Evolutionary conservation across 2,888 invertebrate genomes (phyloP).

Genomic region (Gari tellinella): DNA sequence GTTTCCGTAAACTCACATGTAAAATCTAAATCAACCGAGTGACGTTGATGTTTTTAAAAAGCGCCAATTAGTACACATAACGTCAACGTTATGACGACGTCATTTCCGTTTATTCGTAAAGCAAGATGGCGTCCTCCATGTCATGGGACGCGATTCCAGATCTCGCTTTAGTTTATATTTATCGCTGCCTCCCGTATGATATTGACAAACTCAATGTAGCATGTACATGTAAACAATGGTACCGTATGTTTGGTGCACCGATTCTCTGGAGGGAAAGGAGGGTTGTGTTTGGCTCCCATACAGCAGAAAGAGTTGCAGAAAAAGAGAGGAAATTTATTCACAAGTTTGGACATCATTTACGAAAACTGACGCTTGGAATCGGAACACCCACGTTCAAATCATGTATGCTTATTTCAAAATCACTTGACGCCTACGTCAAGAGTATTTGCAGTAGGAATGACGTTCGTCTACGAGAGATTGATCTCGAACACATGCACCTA

Average conservation of each 20-base stretch:
- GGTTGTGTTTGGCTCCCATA: slow-evolving; percentile 39
- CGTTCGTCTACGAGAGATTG: slow-evolving; percentile 48
- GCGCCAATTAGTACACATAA: too few species aligned
- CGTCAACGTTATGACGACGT: too few species aligned
- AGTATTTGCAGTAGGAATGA: slow-evolving; percentile 39
- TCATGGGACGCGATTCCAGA: slow-evolving; percentile 67
- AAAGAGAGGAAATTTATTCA: slow-evolving; percentile 57
- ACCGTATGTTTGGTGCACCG: slow-evolving; percentile 59
- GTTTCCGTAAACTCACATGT: too few species aligned
- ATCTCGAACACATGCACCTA: slow-evolving; percentile 56
- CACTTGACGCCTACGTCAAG: slow-evolving; percentile 50
- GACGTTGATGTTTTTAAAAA: too few species aligned
- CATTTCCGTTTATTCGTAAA: slow-evolving; percentile 6
- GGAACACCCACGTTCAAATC: slow-evolving; percentile 54
- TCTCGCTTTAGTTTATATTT: slow-evolving; percentile 66
- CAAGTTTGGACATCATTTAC: slow-evolving; percentile 57
- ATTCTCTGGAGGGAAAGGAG: slow-evolving; percentile 67
- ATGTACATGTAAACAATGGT: slow-evolving; percentile 69
- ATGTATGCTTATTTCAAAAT: slow-evolving; percentile 57
- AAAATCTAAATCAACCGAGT: too few species aligned
- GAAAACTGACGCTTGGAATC: slow-evolving; percentile 52
- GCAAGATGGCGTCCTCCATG: slow-evolving; percentile 16
- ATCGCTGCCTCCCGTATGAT: slow-evolving; percentile 58
- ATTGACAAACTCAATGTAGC: slow-evolving; percentile 62
- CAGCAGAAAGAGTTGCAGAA: slow-evolving; percentile 43